Conservation (phyloP, 30 jellyfish, hydroid and myxozoan species). For the Aurelia sp. region DNA sequence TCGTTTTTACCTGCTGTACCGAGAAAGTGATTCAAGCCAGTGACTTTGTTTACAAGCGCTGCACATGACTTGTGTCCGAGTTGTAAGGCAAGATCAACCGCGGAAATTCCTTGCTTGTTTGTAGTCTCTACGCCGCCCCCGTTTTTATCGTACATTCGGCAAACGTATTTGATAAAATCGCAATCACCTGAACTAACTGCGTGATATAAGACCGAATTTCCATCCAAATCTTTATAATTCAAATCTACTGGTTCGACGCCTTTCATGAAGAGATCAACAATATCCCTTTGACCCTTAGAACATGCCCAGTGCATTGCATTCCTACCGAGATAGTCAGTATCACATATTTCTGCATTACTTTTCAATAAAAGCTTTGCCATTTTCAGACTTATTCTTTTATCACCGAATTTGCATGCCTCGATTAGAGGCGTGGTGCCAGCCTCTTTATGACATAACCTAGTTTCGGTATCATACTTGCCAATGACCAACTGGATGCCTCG, state of each 20-base stretch:
- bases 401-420: conserved; percentile 64
- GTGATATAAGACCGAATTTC: conserved; percentile 34
- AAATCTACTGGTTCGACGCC: conserved; percentile 26
- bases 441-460: conserved; percentile 16
- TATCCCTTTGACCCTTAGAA: conserved; percentile 34
- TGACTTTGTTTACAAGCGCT: conserved; percentile 42
- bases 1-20: conserved; percentile 39
- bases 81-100: conserved; percentile 60
- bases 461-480: neutral
- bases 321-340: conserved; percentile 17
- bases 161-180: conserved; percentile 17
- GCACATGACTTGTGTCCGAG: conserved; percentile 72
- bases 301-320: conserved; percentile 65
- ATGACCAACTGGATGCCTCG: conserved; percentile 29
- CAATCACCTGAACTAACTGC: conserved; percentile 56
- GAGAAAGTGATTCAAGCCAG: conserved; percentile 23
- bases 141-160: conserved; percentile 26
- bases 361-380: conserved; percentile 17
- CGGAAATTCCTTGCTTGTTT: conserved; percentile 51
- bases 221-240: conserved; percentile 22
- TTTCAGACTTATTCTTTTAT: conserved; percentile 26
- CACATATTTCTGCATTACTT: conserved; percentile 4
- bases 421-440: conserved; percentile 52
- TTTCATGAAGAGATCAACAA: conserved; percentile 31
- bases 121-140: conserved; percentile 58